Conservation (phyloP, 2,113 vertebrate species). For the Gymnogyps californianus region DNA sequence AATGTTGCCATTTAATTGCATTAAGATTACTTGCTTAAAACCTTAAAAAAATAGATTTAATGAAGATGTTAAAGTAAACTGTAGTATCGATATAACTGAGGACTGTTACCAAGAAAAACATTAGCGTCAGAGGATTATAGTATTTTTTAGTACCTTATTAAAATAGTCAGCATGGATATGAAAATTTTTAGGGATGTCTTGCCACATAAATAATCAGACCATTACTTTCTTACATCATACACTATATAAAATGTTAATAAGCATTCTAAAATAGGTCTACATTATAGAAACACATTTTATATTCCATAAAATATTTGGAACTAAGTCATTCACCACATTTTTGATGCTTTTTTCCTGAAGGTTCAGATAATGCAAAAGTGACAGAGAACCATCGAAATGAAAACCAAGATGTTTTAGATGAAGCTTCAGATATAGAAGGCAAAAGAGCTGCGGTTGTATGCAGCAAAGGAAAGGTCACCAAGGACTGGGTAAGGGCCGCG, state of each 20-base stretch:
- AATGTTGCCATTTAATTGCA: neutral
- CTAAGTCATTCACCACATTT: neutral
- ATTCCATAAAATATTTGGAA: neutral
- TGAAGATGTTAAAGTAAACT: neutral
- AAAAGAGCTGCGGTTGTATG: neutral
- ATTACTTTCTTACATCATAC: slow-evolving; percentile 24
- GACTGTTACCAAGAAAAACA: neutral
- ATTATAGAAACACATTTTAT: slow-evolving; percentile 15
- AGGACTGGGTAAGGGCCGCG: neutral
- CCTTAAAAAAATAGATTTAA: neutral
- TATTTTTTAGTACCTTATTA: slow-evolving; percentile 33
- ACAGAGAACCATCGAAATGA: neutral
- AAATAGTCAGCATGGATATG: neutral
- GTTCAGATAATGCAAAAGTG: neutral
- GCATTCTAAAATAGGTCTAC: slow-evolving; percentile 3
- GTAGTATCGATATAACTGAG: neutral
- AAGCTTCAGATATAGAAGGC: neutral
- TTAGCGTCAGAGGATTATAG: neutral
- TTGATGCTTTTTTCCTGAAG: neutral
- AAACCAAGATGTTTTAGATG: neutral
- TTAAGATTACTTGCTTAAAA: neutral
- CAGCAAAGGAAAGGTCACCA: neutral
- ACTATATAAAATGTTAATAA: slow-evolving; percentile 64
- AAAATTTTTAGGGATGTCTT: slow-evolving; percentile 32
- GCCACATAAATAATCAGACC: slow-evolving; percentile 44